Conservation (phyloP, 2,888 invertebrate species). For the Cybosia mesomella region DNA sequence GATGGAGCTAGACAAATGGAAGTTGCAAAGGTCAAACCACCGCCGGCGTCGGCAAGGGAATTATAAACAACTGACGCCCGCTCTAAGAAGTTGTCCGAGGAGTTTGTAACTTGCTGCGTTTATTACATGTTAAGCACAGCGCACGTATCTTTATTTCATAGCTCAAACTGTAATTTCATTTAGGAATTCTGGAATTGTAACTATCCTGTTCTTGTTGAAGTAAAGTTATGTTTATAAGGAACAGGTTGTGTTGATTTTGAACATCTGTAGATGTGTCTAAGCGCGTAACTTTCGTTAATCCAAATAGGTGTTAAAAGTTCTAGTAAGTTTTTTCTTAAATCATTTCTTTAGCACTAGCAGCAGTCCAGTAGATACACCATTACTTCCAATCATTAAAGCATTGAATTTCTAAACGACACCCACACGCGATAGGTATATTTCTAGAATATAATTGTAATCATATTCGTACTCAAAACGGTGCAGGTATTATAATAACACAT, state of each 20-base stretch:
- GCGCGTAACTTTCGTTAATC: neutral
- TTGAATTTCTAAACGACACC: neutral
- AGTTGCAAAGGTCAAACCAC: constrained; percentile 51
- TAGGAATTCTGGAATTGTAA: neutral
- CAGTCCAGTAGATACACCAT: neutral
- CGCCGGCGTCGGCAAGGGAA: constrained; percentile 33
- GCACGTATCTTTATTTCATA: constrained; percentile 23
- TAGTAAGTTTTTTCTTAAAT: neutral
- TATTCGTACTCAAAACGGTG: neutral
- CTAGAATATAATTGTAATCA: neutral
- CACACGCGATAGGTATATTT: neutral
- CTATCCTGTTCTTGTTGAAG: constrained; percentile 1
- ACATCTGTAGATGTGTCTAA: neutral
- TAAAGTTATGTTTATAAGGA: neutral
- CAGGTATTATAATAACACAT: neutral
- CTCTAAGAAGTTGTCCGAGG: constrained; percentile 48
- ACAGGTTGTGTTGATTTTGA: neutral
- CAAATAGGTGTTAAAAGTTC: neutral
- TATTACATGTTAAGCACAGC: constrained; percentile 49
- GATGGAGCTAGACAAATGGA: constrained; percentile 54
- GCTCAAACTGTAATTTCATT: constrained; percentile 7
- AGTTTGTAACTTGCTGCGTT: constrained; percentile 54
- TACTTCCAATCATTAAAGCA: neutral
- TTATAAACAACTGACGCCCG: constrained; percentile 53
- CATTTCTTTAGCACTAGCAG: neutral